A percentile compares a stretch with the other conserved stretches of the same genome.
phyloP scores from a whole-genome alignment of 2,888 invertebrate genomes.

The Dynastes grantii region DNA sequence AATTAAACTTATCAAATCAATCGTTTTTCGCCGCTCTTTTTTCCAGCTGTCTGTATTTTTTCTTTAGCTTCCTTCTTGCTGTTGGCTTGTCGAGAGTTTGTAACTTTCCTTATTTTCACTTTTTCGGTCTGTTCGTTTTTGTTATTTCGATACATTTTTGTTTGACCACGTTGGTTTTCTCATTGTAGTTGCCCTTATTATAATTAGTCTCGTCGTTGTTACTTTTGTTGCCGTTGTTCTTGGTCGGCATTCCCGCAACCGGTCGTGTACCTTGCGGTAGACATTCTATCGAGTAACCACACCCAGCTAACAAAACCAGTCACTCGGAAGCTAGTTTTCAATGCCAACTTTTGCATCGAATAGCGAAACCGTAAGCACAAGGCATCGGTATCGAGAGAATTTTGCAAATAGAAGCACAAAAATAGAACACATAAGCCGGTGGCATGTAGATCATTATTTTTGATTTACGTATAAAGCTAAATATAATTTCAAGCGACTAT shows the following conservation, averaged over 20 bases:
- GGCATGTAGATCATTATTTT: no score
- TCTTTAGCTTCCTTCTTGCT: not conserved
- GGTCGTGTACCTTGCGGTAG: not conserved
- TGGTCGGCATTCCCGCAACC: not conserved
- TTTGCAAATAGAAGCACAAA: not conserved
- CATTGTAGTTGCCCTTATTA: not conserved
- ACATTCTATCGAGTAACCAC: slow-evolving; percentile 31
- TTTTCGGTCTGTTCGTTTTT: not conserved
- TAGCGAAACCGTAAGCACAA: slow-evolving; percentile 13
- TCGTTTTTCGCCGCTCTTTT: slow-evolving; percentile 29
- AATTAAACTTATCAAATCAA: slow-evolving; percentile 47
- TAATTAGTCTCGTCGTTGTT: not conserved
- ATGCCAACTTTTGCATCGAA: slow-evolving; percentile 17
- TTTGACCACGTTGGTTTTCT: not conserved
- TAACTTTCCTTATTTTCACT: not conserved
- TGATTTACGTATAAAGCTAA: no score
- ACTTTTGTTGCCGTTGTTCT: slow-evolving; percentile 6
- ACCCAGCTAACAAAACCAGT: slow-evolving; percentile 37
- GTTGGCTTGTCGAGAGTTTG: not conserved
- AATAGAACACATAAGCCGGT: no score
- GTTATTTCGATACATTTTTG: slow-evolving; percentile 9
- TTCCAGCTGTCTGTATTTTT: slow-evolving; percentile 2
- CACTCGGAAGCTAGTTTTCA: slow-evolving; percentile 32
- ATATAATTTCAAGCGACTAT: no score
- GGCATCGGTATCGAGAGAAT: not conserved